Evolutionary conservation across 2,888 invertebrate genomes (phyloP).

Genomic region (Acrocyrtus sp.): DNA sequence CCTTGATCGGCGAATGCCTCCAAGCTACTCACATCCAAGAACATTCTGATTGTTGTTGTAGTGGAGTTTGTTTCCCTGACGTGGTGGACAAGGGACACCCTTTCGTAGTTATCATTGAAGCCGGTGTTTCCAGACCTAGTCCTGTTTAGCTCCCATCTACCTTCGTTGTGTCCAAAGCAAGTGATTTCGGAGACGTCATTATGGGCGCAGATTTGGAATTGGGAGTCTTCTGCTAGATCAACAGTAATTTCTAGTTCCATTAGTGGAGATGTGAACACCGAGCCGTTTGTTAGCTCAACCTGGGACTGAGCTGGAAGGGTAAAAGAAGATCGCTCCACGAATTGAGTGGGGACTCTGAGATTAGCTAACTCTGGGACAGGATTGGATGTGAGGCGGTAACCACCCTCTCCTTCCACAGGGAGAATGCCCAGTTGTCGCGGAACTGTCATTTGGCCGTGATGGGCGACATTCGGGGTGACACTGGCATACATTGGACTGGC

Average conservation of each 20-base stretch:
- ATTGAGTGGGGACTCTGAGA: conserved; percentile 9
- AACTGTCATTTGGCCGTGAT: conserved; percentile 60
- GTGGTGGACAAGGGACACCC: conserved; percentile 5
- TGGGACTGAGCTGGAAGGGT: neutral
- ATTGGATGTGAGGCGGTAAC: conserved; percentile 15
- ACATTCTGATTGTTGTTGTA: conserved; percentile 43
- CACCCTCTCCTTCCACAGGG: neutral
- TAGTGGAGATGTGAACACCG: conserved; percentile 13
- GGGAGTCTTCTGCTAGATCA: conserved; percentile 9
- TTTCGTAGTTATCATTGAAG: conserved; percentile 20
- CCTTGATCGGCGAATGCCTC: conserved; percentile 60
- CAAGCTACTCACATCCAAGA: conserved; percentile 51
- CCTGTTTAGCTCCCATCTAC: conserved; percentile 48
- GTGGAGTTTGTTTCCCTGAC: conserved; percentile 15
- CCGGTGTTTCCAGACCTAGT: conserved; percentile 38
- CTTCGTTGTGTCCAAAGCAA: conserved; percentile 37
- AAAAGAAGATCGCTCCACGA: neutral
- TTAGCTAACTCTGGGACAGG: conserved; percentile 12
- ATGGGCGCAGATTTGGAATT: conserved; percentile 27
- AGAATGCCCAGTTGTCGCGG: conserved; percentile 18
- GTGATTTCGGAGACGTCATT: conserved; percentile 28
- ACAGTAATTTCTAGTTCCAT: conserved; percentile 37
- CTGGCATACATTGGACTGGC: conserved; percentile 54
- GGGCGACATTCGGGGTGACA: conserved; percentile 46
- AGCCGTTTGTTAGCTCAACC: neutral